Base-by-base conservation (phyloP, 2,113 vertebrate genomes). In the Callospermophilus lateralis region DNA sequence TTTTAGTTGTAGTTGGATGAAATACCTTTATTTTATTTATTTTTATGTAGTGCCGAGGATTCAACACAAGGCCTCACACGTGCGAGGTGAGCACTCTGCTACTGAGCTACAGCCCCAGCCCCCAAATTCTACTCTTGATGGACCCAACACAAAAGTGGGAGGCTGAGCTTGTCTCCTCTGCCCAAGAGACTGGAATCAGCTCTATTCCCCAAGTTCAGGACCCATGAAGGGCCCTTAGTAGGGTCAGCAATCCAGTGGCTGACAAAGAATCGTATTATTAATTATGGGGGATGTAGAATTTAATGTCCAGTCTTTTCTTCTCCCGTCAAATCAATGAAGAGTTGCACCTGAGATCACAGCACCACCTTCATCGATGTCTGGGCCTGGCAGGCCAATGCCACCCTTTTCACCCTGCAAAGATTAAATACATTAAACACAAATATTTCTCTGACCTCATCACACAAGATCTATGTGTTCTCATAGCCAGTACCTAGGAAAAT, bases 341-440 rank as follows among this genome's bases (percentile, higher is more conserved):
- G 0, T 8, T 34, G 58, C 97, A 99, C 99, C 99, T 99, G 98
- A 98, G 97, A 99, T 96, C 65, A 98, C 86, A 87, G 95, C 77
- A 65, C 98, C 98, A 12, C 61, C 65, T 30, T 3, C 89, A 93
- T 93, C 97, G 28, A 98, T 63, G 24, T 98, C 90, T 39, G 98
- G 99, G 37, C 99, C 99, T 68, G 98, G 99, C 28, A 95, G 95
- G 93, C 99, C 99, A 0, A 97, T 79, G 2, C 99, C 98, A 95
- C 99, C 99, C 89, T 98, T 98, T 89, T 99, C 99, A 81, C 99
- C 99, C 99, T 99, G 97, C 5, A 98, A 98, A 97, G 63, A 98
- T 84, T 84, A 97, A 98, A 98, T 20, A 95, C 45, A 96, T 97
- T 92, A 7, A 95, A 72, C 67, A 37, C 91, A 97, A 97, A 86